Conservation (phyloP, 2,113 vertebrate species). For the Noturus placidus region DNA sequence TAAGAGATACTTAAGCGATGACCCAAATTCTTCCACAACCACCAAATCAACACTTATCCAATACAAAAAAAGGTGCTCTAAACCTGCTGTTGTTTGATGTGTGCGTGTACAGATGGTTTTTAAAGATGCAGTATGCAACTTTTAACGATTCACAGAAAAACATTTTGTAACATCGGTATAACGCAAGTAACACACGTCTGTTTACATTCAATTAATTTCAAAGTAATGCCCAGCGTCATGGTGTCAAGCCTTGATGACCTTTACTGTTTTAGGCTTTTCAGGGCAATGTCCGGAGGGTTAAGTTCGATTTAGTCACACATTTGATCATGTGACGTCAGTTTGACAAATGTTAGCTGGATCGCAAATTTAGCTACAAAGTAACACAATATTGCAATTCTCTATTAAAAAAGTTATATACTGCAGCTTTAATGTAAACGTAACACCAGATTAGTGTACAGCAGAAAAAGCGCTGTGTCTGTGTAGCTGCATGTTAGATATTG, state of each 20-base stretch:
- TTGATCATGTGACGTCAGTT: not conserved
- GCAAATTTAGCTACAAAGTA: not conserved
- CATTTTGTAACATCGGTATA: not conserved
- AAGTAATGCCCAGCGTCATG: not conserved
- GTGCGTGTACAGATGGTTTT: slow-evolving; percentile 54
- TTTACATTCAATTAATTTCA: not conserved
- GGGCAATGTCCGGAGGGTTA: not conserved
- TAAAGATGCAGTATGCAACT: slow-evolving; percentile 26
- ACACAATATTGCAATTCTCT: not conserved
- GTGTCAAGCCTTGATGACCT: not conserved
- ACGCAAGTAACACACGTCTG: not conserved
- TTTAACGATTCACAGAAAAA: not conserved
- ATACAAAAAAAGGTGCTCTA: slow-evolving; percentile 59
- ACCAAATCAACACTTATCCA: slow-evolving; percentile 53
- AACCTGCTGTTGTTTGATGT: slow-evolving; percentile 51
- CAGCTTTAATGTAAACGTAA: slow-evolving; percentile 56
- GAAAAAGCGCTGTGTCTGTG: slow-evolving; percentile 41
- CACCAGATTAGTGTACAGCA: slow-evolving; percentile 57
- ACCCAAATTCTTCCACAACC: slow-evolving; percentile 29
- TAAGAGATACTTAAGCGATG: slow-evolving; percentile 3
- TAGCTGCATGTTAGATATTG: slow-evolving; percentile 68
- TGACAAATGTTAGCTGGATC: not conserved
- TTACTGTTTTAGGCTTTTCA: not conserved
- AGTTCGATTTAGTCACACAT: not conserved
- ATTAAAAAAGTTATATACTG: slow-evolving; percentile 10